A percentile compares a stretch with the other conserved stretches of the same genome.
Evolutionary conservation across 2,113 vertebrate species (phyloP).

Genomic region (Chlamydotis undulata): DNA sequence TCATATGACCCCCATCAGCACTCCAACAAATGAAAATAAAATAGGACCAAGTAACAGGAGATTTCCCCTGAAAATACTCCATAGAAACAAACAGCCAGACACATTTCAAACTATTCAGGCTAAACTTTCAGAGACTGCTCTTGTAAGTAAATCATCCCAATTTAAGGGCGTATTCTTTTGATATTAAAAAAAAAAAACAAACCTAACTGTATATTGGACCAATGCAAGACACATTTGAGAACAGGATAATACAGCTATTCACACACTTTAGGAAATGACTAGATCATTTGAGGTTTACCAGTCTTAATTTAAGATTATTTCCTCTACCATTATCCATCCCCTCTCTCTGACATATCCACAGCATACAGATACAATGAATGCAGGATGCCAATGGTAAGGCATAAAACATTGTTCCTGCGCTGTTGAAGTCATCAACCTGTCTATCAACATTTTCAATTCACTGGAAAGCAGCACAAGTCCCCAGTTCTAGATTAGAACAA

Average conservation of each 20-base stretch:
- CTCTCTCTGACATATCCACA: neutral
- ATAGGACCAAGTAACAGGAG: constrained; percentile 28
- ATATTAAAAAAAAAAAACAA: neutral
- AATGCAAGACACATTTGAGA: neutral
- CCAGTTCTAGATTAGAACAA: neutral
- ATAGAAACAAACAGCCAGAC: neutral
- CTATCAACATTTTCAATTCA: neutral
- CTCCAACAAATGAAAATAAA: constrained; percentile 2
- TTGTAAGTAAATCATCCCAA: neutral
- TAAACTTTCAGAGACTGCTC: neutral
- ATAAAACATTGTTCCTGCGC: neutral
- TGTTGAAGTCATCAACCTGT: neutral
- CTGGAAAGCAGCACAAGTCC: neutral
- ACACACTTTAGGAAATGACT: constrained; percentile 26
- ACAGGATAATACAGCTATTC: neutral
- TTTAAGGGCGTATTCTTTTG: constrained; percentile 17
- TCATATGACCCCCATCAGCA: neutral
- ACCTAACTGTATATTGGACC: neutral
- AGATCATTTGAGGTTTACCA: neutral
- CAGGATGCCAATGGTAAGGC: neutral
- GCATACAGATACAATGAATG: neutral
- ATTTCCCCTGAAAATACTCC: neutral
- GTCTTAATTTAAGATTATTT: constrained; percentile 29
- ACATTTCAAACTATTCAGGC: neutral
- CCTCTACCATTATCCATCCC: neutral